Evolutionary conservation across 2,888 invertebrate species (phyloP), one percentile per base, ranked within the genome.

Genomic region (Caenorhabditis sinica): DNA sequence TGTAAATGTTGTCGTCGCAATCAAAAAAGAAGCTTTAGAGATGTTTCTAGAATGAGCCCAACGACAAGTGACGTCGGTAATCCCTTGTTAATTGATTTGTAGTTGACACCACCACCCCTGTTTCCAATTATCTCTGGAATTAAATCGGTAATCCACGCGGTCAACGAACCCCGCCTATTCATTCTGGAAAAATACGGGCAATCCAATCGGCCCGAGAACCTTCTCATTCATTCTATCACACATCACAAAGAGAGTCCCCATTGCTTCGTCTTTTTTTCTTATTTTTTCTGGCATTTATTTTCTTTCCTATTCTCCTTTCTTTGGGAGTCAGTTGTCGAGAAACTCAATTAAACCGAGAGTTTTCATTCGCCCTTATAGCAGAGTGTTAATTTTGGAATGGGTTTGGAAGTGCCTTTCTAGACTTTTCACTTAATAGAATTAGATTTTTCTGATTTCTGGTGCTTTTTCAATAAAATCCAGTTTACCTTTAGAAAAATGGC

Each of bases 71-170:
- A 79, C 79, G 72, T 72, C 23, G 45, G 0, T 72, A 33, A 79
- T 79, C 49, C 71, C 43, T 0, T 11, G 51, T 65, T 79, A 69
- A 77, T 77, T 69, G 77, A 61, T 30, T 56, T 65, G 28, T 63
- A 33, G 28, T 68, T 61, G 77, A 69, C 36, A 56, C 53, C 40
- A 40, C 40, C 53, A 45, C 4, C 49, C n/a, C n/a, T n/a, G 33
- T 79, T 79, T 79, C 43, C 45, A 71, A 79, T 79, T 79, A 79
- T 43, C 33, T 72, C 72, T 72, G 79, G 79, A 53, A 72, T 79
- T 79, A 72, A 43, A 36, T 25, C 28, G 33, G 43, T 72, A 79
- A 79, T 71, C 79, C 71, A 45, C 13, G 77, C 69, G 68, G 61
- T 61, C 76, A 60, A 33, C 76, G 61, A 76, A 49, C 68, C 75